A percentile compares a stretch with the other conserved stretches of the same genome.
Conservation (phyloP, 2,888 invertebrate genomes). For the Thecophora atra region DNA sequence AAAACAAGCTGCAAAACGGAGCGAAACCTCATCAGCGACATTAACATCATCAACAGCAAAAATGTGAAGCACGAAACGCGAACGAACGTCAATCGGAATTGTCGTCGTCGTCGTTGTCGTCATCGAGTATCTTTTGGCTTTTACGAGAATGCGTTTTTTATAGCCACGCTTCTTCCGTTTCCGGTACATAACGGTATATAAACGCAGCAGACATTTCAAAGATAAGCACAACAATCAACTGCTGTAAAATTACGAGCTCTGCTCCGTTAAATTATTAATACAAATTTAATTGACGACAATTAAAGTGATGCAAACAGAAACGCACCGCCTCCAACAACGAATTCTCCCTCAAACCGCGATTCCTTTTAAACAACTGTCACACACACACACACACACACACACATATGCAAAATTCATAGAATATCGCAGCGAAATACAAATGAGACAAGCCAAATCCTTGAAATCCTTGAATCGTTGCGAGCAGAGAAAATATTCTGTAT, state of each 20-base stretch:
- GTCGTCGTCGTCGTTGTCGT: background rate
- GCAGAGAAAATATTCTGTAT: background rate
- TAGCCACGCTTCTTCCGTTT: conserved; percentile 52
- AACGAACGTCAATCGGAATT: background rate
- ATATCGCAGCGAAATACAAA: background rate
- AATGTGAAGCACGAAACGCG: background rate
- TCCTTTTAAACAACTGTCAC: background rate
- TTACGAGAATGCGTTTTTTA: conserved; percentile 18
- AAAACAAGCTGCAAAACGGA: background rate
- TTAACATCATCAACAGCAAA: conserved; percentile 12
- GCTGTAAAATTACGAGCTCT: background rate
- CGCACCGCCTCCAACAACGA: background rate
- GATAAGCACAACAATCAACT: background rate
- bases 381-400: background rate
- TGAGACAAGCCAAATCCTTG: background rate
- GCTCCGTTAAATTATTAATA: conserved; percentile 4
- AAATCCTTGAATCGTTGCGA: background rate
- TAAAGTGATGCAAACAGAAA: background rate
- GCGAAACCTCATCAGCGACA: conserved; percentile 5
- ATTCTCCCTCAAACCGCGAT: too few species aligned
- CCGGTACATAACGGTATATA: conserved; percentile 23
- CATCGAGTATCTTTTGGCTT: conserved; percentile 7
- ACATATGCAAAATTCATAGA: background rate
- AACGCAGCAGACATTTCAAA: background rate
- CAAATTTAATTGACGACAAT: conserved; percentile 7